phyloP scores from a whole-genome alignment of 2,797 vertebrate species.

The Coregonus ussuriensis region DNA sequence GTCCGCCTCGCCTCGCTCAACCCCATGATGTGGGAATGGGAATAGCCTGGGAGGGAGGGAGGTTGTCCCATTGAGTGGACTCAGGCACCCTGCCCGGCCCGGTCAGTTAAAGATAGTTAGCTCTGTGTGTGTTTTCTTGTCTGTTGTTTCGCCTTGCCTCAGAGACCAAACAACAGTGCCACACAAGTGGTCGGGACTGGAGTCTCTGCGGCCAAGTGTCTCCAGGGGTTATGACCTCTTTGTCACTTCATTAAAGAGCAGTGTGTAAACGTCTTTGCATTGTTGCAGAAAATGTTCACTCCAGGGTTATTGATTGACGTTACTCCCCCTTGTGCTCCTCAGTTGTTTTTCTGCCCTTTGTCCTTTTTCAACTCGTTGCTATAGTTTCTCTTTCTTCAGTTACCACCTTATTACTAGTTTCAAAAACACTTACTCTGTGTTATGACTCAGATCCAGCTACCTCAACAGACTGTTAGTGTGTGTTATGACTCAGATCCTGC shows the following conservation, averaged over 20 bases:
- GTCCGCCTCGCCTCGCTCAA: constrained; percentile 37
- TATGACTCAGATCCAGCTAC: too few relatives aligned
- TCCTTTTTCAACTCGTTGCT: background rate
- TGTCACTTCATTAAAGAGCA: constrained; percentile 42
- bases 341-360: constrained; percentile 30
- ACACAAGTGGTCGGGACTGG: constrained; percentile 55
- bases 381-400: background rate
- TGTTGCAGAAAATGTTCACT: constrained; percentile 25
- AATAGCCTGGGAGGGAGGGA: constrained; percentile 67
- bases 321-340: constrained; percentile 2
- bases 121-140: constrained; percentile 43
- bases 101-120: constrained; percentile 45
- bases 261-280: constrained; percentile 46
- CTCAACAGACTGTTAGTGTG: too few relatives aligned
- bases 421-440: constrained; percentile 15
- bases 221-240: constrained; percentile 42
- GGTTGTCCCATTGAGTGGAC: constrained; percentile 57
- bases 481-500: too few relatives aligned
- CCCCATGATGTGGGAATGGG: constrained; percentile 80
- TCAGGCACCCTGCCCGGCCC: constrained; percentile 23
- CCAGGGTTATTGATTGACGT: constrained; percentile 37
- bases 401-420: background rate
- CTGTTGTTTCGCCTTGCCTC: constrained; percentile 57
- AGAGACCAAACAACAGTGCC: constrained; percentile 55
- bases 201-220: constrained; percentile 37